A percentile compares a stretch with the other conserved stretches of the same genome.
Evolutionary conservation across 1,140 invertebrate genomes (phyloP).

Genomic region (Frieseomelitta varia): DNA sequence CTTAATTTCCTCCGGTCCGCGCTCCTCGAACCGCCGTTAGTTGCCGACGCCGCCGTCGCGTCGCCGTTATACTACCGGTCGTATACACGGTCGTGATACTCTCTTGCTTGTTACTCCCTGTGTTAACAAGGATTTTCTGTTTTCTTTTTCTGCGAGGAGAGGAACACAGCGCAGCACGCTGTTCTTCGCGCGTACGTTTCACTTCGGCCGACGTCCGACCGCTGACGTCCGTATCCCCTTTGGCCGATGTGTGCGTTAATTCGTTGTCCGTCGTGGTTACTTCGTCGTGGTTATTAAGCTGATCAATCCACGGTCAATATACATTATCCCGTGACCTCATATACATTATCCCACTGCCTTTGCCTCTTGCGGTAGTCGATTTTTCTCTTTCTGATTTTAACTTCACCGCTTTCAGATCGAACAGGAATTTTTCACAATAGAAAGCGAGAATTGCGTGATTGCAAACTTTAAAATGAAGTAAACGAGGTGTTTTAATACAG

Average conservation of each 20-base stretch:
- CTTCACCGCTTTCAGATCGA: background rate
- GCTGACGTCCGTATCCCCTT: background rate
- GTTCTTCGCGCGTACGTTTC: constrained; percentile 19
- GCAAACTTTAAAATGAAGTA: no score
- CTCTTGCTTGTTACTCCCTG: constrained; percentile 28
- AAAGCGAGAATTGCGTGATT: no score
- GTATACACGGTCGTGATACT: no score
- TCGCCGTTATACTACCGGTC: no score
- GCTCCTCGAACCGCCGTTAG: constrained; percentile 26
- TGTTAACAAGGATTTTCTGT: constrained; percentile 55
- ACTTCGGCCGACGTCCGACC: background rate
- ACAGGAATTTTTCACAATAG: no score
- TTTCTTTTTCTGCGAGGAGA: constrained; percentile 9
- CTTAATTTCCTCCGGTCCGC: constrained; percentile 57
- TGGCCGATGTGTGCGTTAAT: background rate
- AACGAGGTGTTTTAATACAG: no score
- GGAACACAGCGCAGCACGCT: background rate
- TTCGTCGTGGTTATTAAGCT: constrained; percentile 17
- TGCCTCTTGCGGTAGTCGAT: no score
- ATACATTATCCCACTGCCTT: constrained; percentile 2
- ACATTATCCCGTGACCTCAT: constrained; percentile 15
- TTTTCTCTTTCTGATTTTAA: background rate
- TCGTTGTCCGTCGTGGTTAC: background rate
- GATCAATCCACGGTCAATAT: constrained; percentile 15
- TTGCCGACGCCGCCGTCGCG: background rate